phyloP scores from a whole-genome alignment of 2,113 vertebrate genomes.

The Callopanchax toddi region DNA sequence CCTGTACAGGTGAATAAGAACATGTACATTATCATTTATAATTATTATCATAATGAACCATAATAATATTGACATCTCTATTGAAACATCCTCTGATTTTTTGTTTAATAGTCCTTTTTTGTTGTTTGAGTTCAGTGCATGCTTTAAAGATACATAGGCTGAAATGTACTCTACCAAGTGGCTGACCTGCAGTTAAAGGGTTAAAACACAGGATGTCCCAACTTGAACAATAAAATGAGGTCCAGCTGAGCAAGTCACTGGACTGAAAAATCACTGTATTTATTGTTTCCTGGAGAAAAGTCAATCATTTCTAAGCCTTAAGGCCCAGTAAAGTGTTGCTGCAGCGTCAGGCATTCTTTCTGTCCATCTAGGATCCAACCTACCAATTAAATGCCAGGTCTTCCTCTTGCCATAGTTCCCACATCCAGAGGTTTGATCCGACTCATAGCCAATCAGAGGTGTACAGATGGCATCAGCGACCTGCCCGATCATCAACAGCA shows the following conservation, averaged over 20 bases:
- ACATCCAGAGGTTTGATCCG: slow-evolving; percentile 81
- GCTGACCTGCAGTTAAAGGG: too few relatives aligned
- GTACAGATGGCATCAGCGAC: slow-evolving; percentile 88
- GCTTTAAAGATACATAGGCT: too few relatives aligned
- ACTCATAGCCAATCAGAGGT: slow-evolving; percentile 88
- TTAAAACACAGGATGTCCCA: too few relatives aligned
- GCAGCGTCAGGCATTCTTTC: neutral
- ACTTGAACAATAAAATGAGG: neutral
- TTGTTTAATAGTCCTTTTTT: too few relatives aligned
- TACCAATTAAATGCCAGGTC: slow-evolving; percentile 90
- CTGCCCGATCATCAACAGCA: slow-evolving; percentile 87
- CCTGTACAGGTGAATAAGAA: too few relatives aligned
- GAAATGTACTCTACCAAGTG: too few relatives aligned
- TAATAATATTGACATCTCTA: too few relatives aligned
- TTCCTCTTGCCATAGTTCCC: slow-evolving; percentile 87
- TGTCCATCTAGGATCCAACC: slow-evolving; percentile 42
- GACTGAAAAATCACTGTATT: neutral
- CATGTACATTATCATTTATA: too few relatives aligned
- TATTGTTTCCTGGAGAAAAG: neutral
- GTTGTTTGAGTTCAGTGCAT: too few relatives aligned
- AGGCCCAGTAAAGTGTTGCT: neutral
- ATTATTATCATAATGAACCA: too few relatives aligned
- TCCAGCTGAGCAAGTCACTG: neutral
- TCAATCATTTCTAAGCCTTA: slow-evolving; percentile 10
- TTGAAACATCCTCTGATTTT: too few relatives aligned